Base-by-base conservation (phyloP, 2,888 invertebrate species). In the Teleogryllus oceanicus region DNA sequence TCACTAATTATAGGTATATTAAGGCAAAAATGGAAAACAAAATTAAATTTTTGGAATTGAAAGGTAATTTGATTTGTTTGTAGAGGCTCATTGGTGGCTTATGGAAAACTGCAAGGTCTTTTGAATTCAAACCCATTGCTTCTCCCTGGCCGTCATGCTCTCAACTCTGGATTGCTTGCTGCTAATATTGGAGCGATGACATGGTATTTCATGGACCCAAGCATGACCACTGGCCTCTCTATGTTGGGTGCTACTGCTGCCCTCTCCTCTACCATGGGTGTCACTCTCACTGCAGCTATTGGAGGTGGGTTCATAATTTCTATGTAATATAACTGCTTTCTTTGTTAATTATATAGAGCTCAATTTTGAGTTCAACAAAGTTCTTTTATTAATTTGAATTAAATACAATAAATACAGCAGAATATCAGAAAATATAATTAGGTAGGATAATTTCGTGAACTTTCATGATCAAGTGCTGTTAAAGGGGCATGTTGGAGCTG, bases 281-380 rank as follows among this genome's bases (percentile, higher is more conserved):
- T 96, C 74, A 96, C 96, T 2, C 90, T 96, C 78, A 96, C 96
- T 0, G 91, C 94, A 81, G 96, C 96, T 78, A 96, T 96, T 85
- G 96, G 96, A 89, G 96, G 94, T 92, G 85, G 80, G 80, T 79
- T 37, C 8, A 37, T 37, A 37, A 8, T 37, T 37, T 37, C 37
- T 37, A 37, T 5, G 37, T 37, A 37, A 37, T 37, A 5, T 37
- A 37, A 37, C 37, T 37, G 2, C 24, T 37, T 37, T 5, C 37
- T 8, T 37, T 37, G 4, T 37, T 37, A 37, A 37, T 37, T 10
- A 37, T 8, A 37, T 37, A 37, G 37, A 37, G 5, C 37, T 37
- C 37, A 37, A 37, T 37, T 37, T 5, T 5, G 37, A 8, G 8
- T 37, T 37, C n/a, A 8, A 37, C 8, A 37, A 37, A 37, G 37